phyloP scores from a whole-genome alignment of 2,888 invertebrate genomes.

The Diarsia brunnea region DNA sequence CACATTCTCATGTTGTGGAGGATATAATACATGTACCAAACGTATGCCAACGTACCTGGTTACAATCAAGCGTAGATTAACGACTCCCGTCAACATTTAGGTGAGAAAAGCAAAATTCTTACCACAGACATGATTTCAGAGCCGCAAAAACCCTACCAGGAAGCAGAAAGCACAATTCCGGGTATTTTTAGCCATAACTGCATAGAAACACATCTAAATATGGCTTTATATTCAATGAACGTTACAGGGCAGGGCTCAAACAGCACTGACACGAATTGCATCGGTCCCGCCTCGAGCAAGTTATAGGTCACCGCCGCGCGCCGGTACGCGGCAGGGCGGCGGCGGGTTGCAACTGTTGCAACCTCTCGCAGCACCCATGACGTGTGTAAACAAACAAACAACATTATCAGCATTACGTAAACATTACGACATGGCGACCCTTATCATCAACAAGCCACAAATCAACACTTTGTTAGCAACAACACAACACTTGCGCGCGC shows the following conservation, averaged over 20 bases:
- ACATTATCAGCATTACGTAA: slow-evolving; percentile 64
- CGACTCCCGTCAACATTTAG: slow-evolving; percentile 25
- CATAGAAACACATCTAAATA: slow-evolving; percentile 30
- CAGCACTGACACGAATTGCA: slow-evolving; percentile 54
- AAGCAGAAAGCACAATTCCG: slow-evolving; percentile 17
- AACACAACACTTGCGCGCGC: slow-evolving; percentile 74
- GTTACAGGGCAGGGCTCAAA: slow-evolving; percentile 44
- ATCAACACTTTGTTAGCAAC: slow-evolving; percentile 62
- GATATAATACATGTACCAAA: slow-evolving; percentile 3
- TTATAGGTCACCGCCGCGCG: slow-evolving; percentile 31
- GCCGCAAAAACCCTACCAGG: slow-evolving; percentile 18
- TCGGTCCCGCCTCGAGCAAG: slow-evolving; percentile 28
- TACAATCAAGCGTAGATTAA: slow-evolving; percentile 8
- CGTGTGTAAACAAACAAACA: slow-evolving; percentile 67
- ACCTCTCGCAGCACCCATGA: slow-evolving; percentile 28
- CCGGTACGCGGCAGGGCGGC: neutral
- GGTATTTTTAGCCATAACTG: neutral
- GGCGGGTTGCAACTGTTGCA: slow-evolving; percentile 15
- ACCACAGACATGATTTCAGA: slow-evolving; percentile 40
- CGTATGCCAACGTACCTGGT: slow-evolving; percentile 11
- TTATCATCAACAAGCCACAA: slow-evolving; percentile 62
- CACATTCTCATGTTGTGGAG: slow-evolving; percentile 14
- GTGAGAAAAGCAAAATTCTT: slow-evolving; percentile 20
- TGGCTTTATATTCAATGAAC: slow-evolving; percentile 14
- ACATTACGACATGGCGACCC: slow-evolving; percentile 60